Base-by-base conservation (phyloP, 30 jellyfish, hydroid and myxozoan genomes). In the Calvadosia cruxmelitensis region DNA sequence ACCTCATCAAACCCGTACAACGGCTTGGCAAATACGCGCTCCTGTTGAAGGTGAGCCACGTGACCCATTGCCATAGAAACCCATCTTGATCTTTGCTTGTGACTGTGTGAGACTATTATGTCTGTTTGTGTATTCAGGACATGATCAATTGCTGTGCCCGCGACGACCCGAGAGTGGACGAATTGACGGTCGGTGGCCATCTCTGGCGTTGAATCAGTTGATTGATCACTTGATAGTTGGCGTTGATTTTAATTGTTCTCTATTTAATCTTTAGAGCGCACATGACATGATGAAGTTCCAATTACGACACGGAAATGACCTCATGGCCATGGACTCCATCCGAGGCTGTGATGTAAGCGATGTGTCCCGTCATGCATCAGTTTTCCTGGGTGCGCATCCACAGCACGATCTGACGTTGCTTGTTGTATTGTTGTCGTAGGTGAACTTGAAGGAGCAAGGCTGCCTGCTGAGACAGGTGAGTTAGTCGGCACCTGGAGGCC, bases 1-100 rank as follows among this genome's bases (percentile, higher is more conserved):
- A 81, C 34, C 76, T 89, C 66, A 89, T 89, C 74, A 89, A 89
- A 65, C 98, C 98, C 2, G 98, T 89, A n/a, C 98, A 89, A 61
- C 78, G 98, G 31, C 93, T 89, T 29, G 98, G 98, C 25, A 89
- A 89, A 74, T 89, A 89, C 53, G 83, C 98, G 10, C 70, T 89
- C 31, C 71, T 89, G 33, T 75, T 89, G 10, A 67, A 64, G 83
- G 94, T 82, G 63, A 74, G 80, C 24, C 2, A 20, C 57, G 20
- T 42, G 10, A 20, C 10, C 20, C 10, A 42, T 42, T 42, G 20
- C 10, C 10, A 42, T 42, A 20, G 20, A 42, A 42, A 42, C 57
- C 10, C 20, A 5, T 42, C 20, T 10, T 42, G 10, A 5, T 5
- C 57, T 5, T 5, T 10, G 15, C 20, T 42, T 42, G 57, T 5